A percentile compares a stretch with the other conserved stretches of the same genome.
These are phyloP conservation scores for Palythoa heliodiscus DNA, from an alignment of 92 coral and sea anemone species.

Conservation along the genomic window DNA sequence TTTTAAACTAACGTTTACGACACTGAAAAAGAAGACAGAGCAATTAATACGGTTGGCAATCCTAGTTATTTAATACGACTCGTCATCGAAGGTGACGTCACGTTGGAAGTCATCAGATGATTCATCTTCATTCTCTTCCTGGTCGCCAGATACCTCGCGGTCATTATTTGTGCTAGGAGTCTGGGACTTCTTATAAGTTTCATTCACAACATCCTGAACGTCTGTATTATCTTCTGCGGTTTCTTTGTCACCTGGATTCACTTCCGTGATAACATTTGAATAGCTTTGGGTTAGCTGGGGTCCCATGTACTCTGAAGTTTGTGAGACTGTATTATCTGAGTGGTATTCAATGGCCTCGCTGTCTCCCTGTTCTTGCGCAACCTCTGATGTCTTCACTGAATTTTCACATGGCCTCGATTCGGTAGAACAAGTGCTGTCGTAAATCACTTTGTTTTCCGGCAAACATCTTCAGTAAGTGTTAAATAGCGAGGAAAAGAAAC, in stretches of 20 bases:
- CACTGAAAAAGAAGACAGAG: neutral
- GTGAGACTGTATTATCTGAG: slow-evolving; percentile 1
- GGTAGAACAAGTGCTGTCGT: neutral
- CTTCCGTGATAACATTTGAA: slow-evolving; percentile 75
- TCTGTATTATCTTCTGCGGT: slow-evolving; percentile 15
- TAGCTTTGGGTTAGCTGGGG: slow-evolving; percentile 25
- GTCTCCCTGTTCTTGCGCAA: neutral
- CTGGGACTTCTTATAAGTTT: slow-evolving; percentile 73
- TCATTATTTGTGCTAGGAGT: slow-evolving; percentile 34
- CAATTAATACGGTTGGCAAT: no score
- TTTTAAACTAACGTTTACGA: neutral
- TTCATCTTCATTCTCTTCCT: slow-evolving; percentile 24
- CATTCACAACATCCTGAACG: slow-evolving; percentile 53
- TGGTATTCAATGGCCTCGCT: neutral
- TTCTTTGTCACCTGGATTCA: slow-evolving; percentile 16
- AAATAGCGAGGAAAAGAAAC: neutral
- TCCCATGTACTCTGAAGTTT: neutral
- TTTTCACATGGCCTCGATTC: slow-evolving; percentile 18
- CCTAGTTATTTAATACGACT: neutral
- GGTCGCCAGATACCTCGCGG: slow-evolving; percentile 42
- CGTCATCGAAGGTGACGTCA: slow-evolving; percentile 19
- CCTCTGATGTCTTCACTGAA: neutral
- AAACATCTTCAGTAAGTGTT: slow-evolving; percentile 4
- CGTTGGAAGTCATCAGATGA: slow-evolving; percentile 37
- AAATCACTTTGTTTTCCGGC: slow-evolving; percentile 6